phyloP scores from a whole-genome alignment of 2,888 invertebrate species.

The Aquatica leii region DNA sequence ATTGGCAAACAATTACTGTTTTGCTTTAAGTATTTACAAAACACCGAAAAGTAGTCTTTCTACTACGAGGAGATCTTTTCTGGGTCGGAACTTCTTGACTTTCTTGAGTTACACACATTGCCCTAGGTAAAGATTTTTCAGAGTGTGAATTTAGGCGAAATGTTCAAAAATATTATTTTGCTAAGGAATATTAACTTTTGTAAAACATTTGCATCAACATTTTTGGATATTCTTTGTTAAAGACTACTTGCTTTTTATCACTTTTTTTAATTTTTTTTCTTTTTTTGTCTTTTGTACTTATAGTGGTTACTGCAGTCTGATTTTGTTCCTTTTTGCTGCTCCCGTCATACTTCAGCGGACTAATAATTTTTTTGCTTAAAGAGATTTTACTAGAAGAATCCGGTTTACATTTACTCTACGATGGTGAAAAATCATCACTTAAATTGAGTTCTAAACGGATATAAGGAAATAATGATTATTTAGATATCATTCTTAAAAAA shows the following conservation, averaged over 20 bases:
- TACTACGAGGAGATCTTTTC: neutral
- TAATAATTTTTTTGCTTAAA: neutral
- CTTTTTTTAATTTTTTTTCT: too few species aligned
- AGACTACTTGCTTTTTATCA: neutral
- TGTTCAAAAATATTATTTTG: neutral
- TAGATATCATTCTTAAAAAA: neutral
- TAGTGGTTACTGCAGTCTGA: neutral
- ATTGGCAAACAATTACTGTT: neutral
- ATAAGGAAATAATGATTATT: neutral
- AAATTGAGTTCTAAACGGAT: neutral
- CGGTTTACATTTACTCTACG: neutral
- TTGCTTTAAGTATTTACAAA: neutral
- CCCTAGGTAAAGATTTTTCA: neutral
- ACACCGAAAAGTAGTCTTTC: neutral
- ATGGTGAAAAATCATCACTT: neutral
- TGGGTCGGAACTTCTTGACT: neutral
- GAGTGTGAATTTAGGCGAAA: neutral
- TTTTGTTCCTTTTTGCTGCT: neutral
- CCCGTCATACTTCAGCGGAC: neutral
- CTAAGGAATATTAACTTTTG: neutral
- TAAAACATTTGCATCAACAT: neutral
- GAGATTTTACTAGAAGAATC: neutral
- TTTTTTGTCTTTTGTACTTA: neutral
- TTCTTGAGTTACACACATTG: neutral
- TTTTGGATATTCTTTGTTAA: neutral